Base-by-base conservation (phyloP, 2,888 invertebrate species). In the Serripes groenlandicus region DNA sequence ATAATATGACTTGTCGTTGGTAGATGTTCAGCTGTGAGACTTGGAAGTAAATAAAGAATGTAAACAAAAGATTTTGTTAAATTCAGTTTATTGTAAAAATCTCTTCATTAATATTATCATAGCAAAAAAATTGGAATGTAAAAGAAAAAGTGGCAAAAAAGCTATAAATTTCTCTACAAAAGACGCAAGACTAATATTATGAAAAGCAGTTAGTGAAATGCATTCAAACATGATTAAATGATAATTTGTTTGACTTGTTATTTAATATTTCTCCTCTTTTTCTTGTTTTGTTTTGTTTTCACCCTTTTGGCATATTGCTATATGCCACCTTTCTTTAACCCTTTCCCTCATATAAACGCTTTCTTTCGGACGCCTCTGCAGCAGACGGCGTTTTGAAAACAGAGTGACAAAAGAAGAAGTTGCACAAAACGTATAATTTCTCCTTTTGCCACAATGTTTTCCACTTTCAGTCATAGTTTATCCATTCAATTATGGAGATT, bases 111-210 rank as follows among this genome's bases (percentile, higher is more conserved):
- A 28, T 66, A 2, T 42, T 42, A 26, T 62, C 15, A 7, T 42
- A 66, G 37, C 66, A 66, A 66, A 66, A 23, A 66, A 42, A 9
- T 64, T 64, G 66, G 66, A 66, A 66, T 66, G 66, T 66, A 66
- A 66, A 35, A 35, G 32, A 26, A n/a, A 66, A 66, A 26, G 21
- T 66, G 23, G 66, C 66, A 66, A 42, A 66, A 62, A 66, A 42
- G 26, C 23, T 0, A 42, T 42, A 66, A 66, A 42, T 26, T 11
- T 26, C 23, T 37, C 3, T 66, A 32, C 15, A 21, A 62, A 34
- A 62, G 34, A 62, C 32, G 23, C 23, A 35, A 32, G 66, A 66
- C 66, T 66, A 66, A 30, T 42, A 42, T 42, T 11, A 66, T 66
- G 66, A 66, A 66, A 66, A n/a, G 42, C 35, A 35, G 42, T 66